Evolutionary conservation across 2,113 vertebrate genomes (phyloP).

Genomic region (Grallaria varia): DNA sequence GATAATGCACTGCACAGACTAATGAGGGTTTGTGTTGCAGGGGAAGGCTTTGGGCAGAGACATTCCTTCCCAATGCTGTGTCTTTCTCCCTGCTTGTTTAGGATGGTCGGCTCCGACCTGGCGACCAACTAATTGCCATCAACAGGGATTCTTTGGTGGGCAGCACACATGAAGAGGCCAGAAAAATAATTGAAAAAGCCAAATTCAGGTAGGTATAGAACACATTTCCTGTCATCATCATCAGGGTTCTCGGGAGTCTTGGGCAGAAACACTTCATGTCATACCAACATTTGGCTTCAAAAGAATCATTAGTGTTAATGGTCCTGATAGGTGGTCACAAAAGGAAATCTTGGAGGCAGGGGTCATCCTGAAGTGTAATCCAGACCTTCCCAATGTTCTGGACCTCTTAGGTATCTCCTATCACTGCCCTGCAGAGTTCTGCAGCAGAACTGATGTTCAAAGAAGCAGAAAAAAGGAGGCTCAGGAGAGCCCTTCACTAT

Average conservation of each 20-base stretch:
- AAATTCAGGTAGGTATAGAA: conserved; percentile 76
- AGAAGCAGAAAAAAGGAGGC: background rate
- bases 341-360: background rate
- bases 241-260: background rate
- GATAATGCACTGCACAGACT: background rate
- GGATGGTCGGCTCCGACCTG: conserved; percentile 86
- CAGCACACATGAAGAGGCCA: conserved; percentile 87
- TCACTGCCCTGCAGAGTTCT: background rate
- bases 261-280: background rate
- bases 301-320: background rate
- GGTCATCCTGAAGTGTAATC: background rate
- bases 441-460: background rate
- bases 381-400: background rate
- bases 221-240: background rate
- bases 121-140: conserved; percentile 88
- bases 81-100: conserved; percentile 42
- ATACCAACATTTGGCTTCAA: background rate
- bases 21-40: background rate
- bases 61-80: background rate
- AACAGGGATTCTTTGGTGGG: conserved; percentile 90
- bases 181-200: conserved; percentile 81
- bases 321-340: background rate
- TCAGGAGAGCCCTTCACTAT: background rate
- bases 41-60: background rate
- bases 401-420: background rate